A percentile compares a stretch with the other conserved stretches of the same genome.
Evolutionary conservation across 2,797 vertebrate species (phyloP).

Genomic region (Remorina albescens): DNA sequence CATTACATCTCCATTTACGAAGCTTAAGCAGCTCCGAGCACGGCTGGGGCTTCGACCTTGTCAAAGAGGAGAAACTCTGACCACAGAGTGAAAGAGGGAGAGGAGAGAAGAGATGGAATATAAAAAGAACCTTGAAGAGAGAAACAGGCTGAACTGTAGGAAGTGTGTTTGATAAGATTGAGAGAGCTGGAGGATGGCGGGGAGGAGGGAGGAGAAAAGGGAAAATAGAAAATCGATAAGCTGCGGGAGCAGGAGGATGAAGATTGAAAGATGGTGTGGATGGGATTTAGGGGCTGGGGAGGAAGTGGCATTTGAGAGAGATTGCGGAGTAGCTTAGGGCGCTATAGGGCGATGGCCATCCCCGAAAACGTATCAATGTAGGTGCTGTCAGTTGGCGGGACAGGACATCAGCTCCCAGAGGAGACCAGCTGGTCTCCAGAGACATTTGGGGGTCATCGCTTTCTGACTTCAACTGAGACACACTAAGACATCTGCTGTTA

Average conservation of each 20-base stretch:
- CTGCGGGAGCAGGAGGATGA: conserved; percentile 75
- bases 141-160: conserved; percentile 51
- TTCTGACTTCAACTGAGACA: conserved; percentile 24
- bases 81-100: conserved; percentile 59
- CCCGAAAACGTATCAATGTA: conserved; percentile 60
- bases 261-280: conserved; percentile 82
- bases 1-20: conserved; percentile 87
- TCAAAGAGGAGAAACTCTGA: conserved; percentile 81
- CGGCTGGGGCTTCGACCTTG: conserved; percentile 81
- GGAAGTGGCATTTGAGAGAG: conserved; percentile 55
- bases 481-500: conserved; percentile 19
- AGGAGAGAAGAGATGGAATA: conserved; percentile 33
- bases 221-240: conserved; percentile 84
- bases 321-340: conserved; percentile 65
- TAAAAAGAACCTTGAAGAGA: conserved; percentile 39
- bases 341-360: conserved; percentile 56
- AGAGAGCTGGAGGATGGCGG: conserved; percentile 52
- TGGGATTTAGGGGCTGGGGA: conserved; percentile 65
- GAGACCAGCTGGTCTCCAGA: conserved; percentile 50
- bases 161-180: conserved; percentile 70
- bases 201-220: conserved; percentile 45
- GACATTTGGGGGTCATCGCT: conserved; percentile 37
- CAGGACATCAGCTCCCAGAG: conserved; percentile 46
- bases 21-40: conserved; percentile 81
- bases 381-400: conserved; percentile 27